Conservation (phyloP, 2,888 invertebrate species). For the Spialia ferax region DNA sequence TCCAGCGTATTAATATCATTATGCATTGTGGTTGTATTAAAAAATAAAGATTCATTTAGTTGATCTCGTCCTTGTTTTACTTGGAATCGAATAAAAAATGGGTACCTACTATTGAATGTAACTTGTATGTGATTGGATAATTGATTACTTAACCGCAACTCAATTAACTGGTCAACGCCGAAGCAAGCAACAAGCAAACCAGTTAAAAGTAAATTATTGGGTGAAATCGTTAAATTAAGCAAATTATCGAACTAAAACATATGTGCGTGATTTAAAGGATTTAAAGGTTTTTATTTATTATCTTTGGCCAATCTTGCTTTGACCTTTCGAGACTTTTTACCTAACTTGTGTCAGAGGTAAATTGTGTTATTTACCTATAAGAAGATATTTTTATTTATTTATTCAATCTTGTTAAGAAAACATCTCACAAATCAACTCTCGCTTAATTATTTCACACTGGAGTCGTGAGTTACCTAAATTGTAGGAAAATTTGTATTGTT, state of each 20-base stretch:
- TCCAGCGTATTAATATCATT: no score
- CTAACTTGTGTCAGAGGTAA: no score
- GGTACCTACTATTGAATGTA: neutral
- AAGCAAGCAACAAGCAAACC: neutral
- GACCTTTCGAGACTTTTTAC: no score
- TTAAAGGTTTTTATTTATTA: no score
- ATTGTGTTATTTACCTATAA: no score
- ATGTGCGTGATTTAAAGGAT: no score
- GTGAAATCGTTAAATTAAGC: no score
- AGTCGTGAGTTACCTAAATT: conserved; percentile 8
- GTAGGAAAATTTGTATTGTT: conserved; percentile 64
- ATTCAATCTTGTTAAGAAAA: no score
- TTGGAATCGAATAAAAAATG: neutral
- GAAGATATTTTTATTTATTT: no score
- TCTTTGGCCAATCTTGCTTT: no score
- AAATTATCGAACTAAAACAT: neutral
- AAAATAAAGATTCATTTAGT: neutral
- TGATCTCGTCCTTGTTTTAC: neutral
- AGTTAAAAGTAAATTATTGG: neutral
- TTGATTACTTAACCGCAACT: neutral
- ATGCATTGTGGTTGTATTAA: neutral
- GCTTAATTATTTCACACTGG: neutral
- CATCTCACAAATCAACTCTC: neutral
- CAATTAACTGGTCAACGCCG: conserved; percentile 8
- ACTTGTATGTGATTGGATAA: conserved; percentile 7